phyloP scores from a whole-genome alignment of 2,797 vertebrate genomes.

The Coregonus suidteri region DNA sequence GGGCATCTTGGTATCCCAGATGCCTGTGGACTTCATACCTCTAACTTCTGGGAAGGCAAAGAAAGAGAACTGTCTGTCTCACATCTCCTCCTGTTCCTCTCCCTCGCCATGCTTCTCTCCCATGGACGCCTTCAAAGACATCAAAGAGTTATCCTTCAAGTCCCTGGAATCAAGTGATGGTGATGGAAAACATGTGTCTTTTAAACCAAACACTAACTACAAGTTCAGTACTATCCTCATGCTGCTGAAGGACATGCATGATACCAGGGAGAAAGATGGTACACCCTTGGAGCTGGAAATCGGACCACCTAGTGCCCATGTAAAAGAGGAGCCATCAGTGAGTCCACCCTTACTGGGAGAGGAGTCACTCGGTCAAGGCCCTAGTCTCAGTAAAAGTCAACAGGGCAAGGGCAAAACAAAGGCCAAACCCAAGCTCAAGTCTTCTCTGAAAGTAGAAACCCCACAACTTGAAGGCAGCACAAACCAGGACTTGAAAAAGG shows the following conservation, averaged over 20 bases:
- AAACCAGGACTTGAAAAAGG: slow-evolving; percentile 51
- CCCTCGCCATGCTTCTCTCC: slow-evolving; percentile 68
- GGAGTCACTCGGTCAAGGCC: background rate
- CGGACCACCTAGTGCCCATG: slow-evolving; percentile 71
- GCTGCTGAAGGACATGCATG: slow-evolving; percentile 97
- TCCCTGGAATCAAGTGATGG: slow-evolving; percentile 75
- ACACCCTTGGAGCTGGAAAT: slow-evolving; percentile 81
- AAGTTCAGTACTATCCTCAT: slow-evolving; percentile 96
- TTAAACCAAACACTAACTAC: slow-evolving; percentile 88
- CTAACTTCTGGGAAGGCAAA: slow-evolving; percentile 68
- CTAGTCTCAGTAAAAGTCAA: background rate
- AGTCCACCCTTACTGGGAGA: slow-evolving; percentile 51
- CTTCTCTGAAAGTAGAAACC: slow-evolving; percentile 26
- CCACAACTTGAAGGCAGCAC: slow-evolving; percentile 32
- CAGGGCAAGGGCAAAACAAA: slow-evolving; percentile 16
- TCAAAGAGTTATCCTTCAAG: slow-evolving; percentile 87
- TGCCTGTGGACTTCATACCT: slow-evolving; percentile 68
- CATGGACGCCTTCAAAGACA: slow-evolving; percentile 82
- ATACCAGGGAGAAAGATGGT: slow-evolving; percentile 90
- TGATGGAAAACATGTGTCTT: slow-evolving; percentile 71
- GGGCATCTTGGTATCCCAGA: slow-evolving; percentile 65
- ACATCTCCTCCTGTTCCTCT: slow-evolving; percentile 22
- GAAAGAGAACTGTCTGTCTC: slow-evolving; percentile 51
- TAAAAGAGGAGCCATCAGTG: slow-evolving; percentile 75
- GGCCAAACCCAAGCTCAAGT: slow-evolving; percentile 12